Evolutionary conservation across 1,140 invertebrate genomes (phyloP).

Genomic region (silkworm (Bombyx mori)): DNA sequence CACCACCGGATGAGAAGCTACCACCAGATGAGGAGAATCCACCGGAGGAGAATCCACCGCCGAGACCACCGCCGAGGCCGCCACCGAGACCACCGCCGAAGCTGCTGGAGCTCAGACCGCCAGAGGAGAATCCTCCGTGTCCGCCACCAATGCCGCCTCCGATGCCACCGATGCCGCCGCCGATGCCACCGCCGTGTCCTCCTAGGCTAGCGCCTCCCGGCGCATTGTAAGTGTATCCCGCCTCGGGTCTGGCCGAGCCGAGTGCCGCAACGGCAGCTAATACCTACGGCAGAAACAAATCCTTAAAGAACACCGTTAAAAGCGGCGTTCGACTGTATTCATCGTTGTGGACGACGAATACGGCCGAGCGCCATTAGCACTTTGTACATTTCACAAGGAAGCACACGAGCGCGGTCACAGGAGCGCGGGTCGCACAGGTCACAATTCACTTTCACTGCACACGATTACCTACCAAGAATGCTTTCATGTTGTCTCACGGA

Average conservation of each 20-base stretch:
- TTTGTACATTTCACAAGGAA: slow-evolving; percentile 38
- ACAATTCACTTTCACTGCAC: slow-evolving; percentile 59
- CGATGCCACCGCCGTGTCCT: slow-evolving; percentile 38
- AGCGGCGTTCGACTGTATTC: slow-evolving; percentile 16
- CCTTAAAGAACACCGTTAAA: slow-evolving; percentile 15
- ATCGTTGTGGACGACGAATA: slow-evolving; percentile 26
- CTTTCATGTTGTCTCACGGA: slow-evolving; percentile 69
- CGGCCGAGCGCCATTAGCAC: slow-evolving; percentile 17
- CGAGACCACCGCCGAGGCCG: slow-evolving; percentile 37
- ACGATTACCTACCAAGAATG: slow-evolving; percentile 66
- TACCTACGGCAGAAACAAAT: slow-evolving; percentile 50
- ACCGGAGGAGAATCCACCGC: slow-evolving; percentile 31
- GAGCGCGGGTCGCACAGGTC: slow-evolving; percentile 45
- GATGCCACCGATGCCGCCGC: too few relatives aligned
- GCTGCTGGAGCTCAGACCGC: slow-evolving; percentile 42
- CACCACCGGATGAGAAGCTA: slow-evolving; percentile 29
- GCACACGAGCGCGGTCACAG: slow-evolving; percentile 21
- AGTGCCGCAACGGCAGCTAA: slow-evolving; percentile 73
- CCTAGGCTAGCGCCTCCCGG: slow-evolving; percentile 61
- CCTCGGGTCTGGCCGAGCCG: slow-evolving; percentile 74
- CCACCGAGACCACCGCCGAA: slow-evolving; percentile 40
- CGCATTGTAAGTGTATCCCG: slow-evolving; percentile 74
- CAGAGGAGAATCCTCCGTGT: slow-evolving; percentile 30
- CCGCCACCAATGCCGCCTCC: slow-evolving; percentile 60
- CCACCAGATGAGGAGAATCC: slow-evolving; percentile 25